phyloP scores from a whole-genome alignment of 2,888 invertebrate genomes.

The Phalera bucephala region DNA sequence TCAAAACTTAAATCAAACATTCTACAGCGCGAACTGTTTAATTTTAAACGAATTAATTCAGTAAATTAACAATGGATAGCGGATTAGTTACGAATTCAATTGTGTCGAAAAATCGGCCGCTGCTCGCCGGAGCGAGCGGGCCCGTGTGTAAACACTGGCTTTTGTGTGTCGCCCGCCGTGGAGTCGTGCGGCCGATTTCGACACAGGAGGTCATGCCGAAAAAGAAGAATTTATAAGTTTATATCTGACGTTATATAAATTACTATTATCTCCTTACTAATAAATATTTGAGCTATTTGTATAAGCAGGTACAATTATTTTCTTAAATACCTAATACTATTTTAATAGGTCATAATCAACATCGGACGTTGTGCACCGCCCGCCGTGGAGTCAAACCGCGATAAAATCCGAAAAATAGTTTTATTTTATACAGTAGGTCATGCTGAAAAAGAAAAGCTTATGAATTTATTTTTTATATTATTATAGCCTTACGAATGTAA shows the following conservation, averaged over 20 bases:
- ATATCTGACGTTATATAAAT: too few relatives aligned
- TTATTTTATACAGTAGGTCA: conserved; percentile 14
- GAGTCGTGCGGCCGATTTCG: conserved; percentile 10
- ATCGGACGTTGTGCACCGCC: too few relatives aligned
- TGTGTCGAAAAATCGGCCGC: conserved; percentile 67
- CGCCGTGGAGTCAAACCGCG: conserved; percentile 14
- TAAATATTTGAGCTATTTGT: too few relatives aligned
- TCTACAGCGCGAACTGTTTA: conserved; percentile 20
- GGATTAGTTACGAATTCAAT: conserved; percentile 74
- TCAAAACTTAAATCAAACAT: conserved; percentile 7
- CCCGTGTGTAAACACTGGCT: conserved; percentile 37
- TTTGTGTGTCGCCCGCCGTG: conserved; percentile 40
- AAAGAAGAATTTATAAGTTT: too few relatives aligned
- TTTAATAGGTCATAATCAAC: too few relatives aligned
- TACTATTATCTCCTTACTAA: too few relatives aligned
- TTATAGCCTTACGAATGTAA: too few relatives aligned
- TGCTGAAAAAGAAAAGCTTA: not conserved
- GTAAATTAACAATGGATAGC: conserved; percentile 49
- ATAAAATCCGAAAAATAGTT: too few relatives aligned
- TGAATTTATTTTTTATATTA: conserved; percentile 2
- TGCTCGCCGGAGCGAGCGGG: conserved; percentile 25
- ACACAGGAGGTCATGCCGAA: too few relatives aligned
- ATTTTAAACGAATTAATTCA: conserved; percentile 53
- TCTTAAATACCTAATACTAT: too few relatives aligned
- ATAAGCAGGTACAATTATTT: too few relatives aligned